phyloP scores from a whole-genome alignment of 2,797 vertebrate species.

The Varecia variegata region DNA sequence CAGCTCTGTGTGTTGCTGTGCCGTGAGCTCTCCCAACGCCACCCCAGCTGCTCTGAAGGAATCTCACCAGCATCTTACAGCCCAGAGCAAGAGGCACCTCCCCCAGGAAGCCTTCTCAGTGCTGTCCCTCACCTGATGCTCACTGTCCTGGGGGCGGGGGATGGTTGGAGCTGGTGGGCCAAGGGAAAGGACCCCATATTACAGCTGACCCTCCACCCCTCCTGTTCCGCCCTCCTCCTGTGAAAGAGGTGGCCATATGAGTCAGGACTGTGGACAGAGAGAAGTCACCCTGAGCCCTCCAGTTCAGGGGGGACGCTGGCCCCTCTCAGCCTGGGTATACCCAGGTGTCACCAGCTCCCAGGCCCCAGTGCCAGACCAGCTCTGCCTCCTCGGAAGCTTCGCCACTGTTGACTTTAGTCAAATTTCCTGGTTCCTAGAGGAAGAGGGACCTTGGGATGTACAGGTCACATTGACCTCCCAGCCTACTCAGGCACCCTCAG shows the following conservation, averaged over 20 bases:
- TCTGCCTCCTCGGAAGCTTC: background rate
- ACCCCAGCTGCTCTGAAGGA: background rate
- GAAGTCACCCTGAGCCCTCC: background rate
- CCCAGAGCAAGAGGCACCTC: background rate
- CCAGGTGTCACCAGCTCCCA: background rate
- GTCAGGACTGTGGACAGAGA: background rate
- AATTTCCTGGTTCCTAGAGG: slow-evolving; percentile 28
- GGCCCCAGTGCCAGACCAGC: background rate
- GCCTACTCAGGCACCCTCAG: background rate
- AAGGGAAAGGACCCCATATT: background rate
- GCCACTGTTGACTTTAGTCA: background rate
- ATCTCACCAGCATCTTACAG: background rate
- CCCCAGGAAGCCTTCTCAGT: background rate
- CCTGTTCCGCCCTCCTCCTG: background rate
- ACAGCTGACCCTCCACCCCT: background rate
- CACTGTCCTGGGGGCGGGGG: background rate
- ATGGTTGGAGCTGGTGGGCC: background rate
- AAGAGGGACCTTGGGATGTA: background rate
- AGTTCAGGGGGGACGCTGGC: too few species aligned
- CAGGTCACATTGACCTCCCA: background rate
- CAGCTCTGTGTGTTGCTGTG: rapidly evolving
- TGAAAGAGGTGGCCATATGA: background rate
- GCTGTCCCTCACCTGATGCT: background rate
- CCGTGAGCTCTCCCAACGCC: background rate
- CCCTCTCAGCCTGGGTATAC: background rate